A percentile compares a stretch with the other conserved stretches of the same genome.
Conservation (phyloP, 2,888 invertebrate genomes). For the Rhaphigaster nebulosa region DNA sequence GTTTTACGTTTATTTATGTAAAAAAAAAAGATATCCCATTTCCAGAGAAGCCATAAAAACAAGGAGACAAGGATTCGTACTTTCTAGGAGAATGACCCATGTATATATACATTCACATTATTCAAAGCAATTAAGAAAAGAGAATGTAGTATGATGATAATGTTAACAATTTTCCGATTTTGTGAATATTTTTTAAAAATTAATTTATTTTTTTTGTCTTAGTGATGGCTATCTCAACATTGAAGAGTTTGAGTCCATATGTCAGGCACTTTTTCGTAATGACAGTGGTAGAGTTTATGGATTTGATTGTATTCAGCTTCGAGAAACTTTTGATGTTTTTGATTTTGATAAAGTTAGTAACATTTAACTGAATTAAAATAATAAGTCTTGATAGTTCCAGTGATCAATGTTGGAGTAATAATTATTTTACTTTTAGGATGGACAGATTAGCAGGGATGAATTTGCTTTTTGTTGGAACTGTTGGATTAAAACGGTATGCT, state of each 20-base stretch:
- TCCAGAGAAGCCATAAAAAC: too few species aligned
- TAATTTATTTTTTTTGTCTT: constrained; percentile 66
- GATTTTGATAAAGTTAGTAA: constrained; percentile 76
- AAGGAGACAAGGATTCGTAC: too few species aligned
- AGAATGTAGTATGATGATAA: too few species aligned
- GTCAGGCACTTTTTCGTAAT: constrained; percentile 88
- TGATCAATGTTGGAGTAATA: background rate
- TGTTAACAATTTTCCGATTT: background rate
- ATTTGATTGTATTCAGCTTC: constrained; percentile 78
- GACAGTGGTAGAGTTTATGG: constrained; percentile 88
- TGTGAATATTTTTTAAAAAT: background rate
- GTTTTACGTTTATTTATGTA: too few species aligned
- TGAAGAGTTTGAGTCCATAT: constrained; percentile 84
- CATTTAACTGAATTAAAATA: background rate
- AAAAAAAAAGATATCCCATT: too few species aligned
- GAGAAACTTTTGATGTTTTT: constrained; percentile 85
- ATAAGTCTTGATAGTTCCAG: background rate
- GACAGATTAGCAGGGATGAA: constrained; percentile 84
- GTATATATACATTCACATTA: too few species aligned
- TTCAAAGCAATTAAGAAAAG: too few species aligned
- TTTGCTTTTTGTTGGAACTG: constrained; percentile 90
- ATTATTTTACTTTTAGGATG: constrained; percentile 71
- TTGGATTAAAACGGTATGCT: constrained; percentile 88
- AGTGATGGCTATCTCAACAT: constrained; percentile 85
- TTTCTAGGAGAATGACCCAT: too few species aligned